These are phyloP conservation scores for Eunapius fragilis DNA, from an alignment of 37 sponge, comb jelly and placozoan species.

Conservation along the genomic window DNA sequence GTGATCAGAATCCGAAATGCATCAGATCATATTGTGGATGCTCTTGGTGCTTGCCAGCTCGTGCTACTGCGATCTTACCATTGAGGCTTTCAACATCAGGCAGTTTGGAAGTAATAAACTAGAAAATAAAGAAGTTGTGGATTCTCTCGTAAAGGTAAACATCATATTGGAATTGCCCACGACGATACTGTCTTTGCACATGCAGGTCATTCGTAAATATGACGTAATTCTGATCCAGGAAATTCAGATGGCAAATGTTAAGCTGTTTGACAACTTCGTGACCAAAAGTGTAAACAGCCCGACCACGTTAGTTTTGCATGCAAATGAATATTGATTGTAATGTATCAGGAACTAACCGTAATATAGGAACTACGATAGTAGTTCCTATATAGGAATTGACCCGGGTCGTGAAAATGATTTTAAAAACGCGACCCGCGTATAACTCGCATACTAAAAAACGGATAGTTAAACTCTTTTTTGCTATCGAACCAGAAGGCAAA, in stretches of 20 bases:
- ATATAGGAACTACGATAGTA: no score
- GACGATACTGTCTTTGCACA: background rate
- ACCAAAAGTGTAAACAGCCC: no score
- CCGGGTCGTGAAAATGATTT: no score
- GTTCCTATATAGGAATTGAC: no score
- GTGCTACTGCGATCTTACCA: background rate
- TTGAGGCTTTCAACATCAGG: background rate
- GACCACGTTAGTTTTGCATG: no score
- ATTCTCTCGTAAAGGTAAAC: background rate
- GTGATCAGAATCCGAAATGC: background rate
- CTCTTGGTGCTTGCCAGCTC: background rate
- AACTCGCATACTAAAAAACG: no score
- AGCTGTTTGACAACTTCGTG: background rate
- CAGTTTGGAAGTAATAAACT: background rate
- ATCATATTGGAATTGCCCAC: background rate
- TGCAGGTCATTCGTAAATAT: background rate
- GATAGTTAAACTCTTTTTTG: no score
- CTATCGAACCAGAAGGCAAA: no score
- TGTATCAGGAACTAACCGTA: no score
- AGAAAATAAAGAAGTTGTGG: background rate
- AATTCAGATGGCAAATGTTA: background rate
- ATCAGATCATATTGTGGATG: background rate
- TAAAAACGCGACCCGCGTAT: no score
- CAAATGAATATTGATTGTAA: no score
- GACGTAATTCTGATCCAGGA: background rate